Base-by-base conservation (phyloP, 2,113 vertebrate species). In the Eubucco bourcierii region DNA sequence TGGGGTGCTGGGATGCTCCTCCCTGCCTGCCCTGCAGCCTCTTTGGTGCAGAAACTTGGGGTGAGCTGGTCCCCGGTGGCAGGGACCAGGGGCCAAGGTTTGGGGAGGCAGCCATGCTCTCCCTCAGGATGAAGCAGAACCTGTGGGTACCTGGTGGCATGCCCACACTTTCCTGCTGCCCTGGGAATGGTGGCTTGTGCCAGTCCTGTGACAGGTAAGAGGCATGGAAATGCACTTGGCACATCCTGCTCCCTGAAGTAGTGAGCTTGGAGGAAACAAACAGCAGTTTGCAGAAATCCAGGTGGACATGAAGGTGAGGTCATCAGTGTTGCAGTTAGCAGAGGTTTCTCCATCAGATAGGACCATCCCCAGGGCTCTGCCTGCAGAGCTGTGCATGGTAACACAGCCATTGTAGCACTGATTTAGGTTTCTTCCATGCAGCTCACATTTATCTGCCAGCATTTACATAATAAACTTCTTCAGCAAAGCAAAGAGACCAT, bases 1-100 rank as follows among this genome's bases (percentile, higher is more conserved):
- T 6, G 2, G 18, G 74, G 31, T 6, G 44, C 9, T 0, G 0
- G 31, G 4, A 53, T 0, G 5, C 50, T 77, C 41, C 41, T 65
- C 27, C 41, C 55, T 63, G 53, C 24, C 85, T 16, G 24, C 12
- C 52, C 65, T 0, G 2, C 66, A 27, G 85, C 47, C 53, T 34
- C 59, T 21, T 9, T 0, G 0, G 27, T 5, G 1, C 0, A 2
- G 52, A 37, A 84, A 25, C 59, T 8, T 31, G 5, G n/a, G 29
- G 7, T 27, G 31, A 3, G 9, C 41, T 2, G 0, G n/a, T 78
- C 33, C 60, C 47, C 55, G 8, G 19, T 4, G 0, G 13, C 41
- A 7, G 33, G 47, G 53, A 29, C 15, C 58, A 50, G 47, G 18
- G 24, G 41, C 7, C 1, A 8, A 50, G 37, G 20, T 46, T 6